Evolutionary conservation across 1,140 invertebrate genomes (phyloP), one percentile per base, ranked within the genome.

Genomic region (Subanguina moxae): DNA sequence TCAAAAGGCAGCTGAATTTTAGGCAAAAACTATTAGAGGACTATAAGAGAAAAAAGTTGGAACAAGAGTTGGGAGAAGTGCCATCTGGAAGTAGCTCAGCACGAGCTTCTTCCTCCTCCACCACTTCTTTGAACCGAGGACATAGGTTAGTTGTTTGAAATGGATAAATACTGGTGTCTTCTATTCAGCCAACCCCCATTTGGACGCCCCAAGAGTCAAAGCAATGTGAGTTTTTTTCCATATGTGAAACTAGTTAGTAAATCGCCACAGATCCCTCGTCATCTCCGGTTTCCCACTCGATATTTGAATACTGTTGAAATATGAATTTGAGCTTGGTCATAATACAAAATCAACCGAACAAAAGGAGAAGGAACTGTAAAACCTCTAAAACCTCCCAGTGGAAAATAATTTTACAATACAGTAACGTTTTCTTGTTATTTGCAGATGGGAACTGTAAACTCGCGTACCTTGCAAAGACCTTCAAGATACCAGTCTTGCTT

Each of bases 21-120:
- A 80, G 77, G 46, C 78, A 82, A 71, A 71, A 72, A 52, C 66
- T 72, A 17, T 63, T 83, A 25, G 83, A 84, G 52, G 71, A 79
- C 9, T 83, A 83, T 65, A 81, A 80, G 72, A 74, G 69, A 71
- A 82, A 74, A 73, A 83, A 77, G 76, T 65, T 67, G 58, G 84
- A 72, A 73, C 83, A 75, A 71, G 83, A 70, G 73, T 70, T 57
- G 64, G 77, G 43, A 65, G 82, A 64, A 74, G 71, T 23, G 70
- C 71, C 28, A 73, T 71, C n/a, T 66, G 78, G 32, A 66, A 74
- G 21, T 73, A 73, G 65, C 8, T 70, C 70, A 7, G 67, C 66
- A 5, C 45, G 74, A 46, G 52, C 52, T 19, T 67, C 75, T 17
- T 45, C 71, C 46, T 67, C 71, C 11, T 82, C 74, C 57, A 64